A percentile compares a stretch with the other conserved stretches of the same genome.
phyloP scores from a whole-genome alignment of 2,888 invertebrate species.

The Lasioglossum figueresi region DNA sequence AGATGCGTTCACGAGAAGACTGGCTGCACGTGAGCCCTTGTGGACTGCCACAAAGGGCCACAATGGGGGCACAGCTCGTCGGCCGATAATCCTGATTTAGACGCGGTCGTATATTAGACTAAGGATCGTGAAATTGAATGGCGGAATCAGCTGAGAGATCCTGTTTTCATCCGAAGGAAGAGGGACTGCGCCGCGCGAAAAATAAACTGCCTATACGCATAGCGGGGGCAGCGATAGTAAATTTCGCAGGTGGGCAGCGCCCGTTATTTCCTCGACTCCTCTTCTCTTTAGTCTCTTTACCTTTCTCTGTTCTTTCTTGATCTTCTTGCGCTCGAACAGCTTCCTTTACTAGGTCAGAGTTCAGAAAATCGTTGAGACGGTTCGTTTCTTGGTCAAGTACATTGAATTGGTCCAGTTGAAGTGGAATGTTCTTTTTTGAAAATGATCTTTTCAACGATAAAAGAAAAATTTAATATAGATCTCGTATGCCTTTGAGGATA shows the following conservation, averaged over 20 bases:
- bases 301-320: slow-evolving; percentile 7
- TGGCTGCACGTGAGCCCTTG: slow-evolving; percentile 39
- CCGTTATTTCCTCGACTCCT: slow-evolving; percentile 21
- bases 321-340: background rate
- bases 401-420: too few species aligned
- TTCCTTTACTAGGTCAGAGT: background rate
- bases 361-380: background rate
- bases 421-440: too few species aligned
- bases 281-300: slow-evolving; percentile 28
- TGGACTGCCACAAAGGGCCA: slow-evolving; percentile 49
- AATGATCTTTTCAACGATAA: too few species aligned
- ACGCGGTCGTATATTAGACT: slow-evolving; percentile 77
- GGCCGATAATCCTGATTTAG: slow-evolving; percentile 80
- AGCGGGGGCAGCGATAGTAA: slow-evolving; percentile 69
- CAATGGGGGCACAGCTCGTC: slow-evolving; percentile 62
- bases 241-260: slow-evolving; percentile 74
- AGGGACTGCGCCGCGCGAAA: slow-evolving; percentile 62
- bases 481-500: too few species aligned
- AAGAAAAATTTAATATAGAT: too few species aligned
- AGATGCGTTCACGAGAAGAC: slow-evolving; percentile 28
- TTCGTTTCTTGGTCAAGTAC: too few species aligned
- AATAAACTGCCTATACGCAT: slow-evolving; percentile 68
- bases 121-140: slow-evolving; percentile 80
- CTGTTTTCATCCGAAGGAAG: slow-evolving; percentile 57
- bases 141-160: slow-evolving; percentile 74